Base-by-base conservation (phyloP, 2,888 invertebrate genomes). In the Cerastis rubricosa region DNA sequence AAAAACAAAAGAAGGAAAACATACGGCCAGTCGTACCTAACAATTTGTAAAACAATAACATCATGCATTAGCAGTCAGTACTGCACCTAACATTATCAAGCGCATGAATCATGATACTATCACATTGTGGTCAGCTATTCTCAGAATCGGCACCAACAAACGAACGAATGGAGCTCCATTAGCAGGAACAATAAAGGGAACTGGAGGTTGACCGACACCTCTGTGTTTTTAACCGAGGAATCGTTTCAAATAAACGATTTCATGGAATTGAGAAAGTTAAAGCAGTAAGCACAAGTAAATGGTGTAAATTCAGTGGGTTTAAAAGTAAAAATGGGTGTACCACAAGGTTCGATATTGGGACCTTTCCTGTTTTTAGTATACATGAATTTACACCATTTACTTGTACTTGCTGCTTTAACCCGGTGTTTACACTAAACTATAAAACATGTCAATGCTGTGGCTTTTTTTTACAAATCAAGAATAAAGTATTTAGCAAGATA, bases 51-150 rank as follows among this genome's bases (percentile, higher is more conserved):
- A 69, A 63, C 69, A 85, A 85, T 72, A 72, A 76, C 76, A 66
- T 72, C 65, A 57, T 59, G 71, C 57, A 76, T 86, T 85, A 68
- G 19, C 51, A 85, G 72, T 69, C 75, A 45, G 22, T 29, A 49
- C 22, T 81, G 83, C 83, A 76, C 61, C 29, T 66, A 51, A 67
- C 70, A 68, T 63, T 87, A 78, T 80, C 78, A 71, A 67, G 43
- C 49, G 67, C 54, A 85, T 88, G 87, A 88, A 78, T 88, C 87
- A 87, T 66, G 74, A 81, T 80, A 57, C 66, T 79, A 79, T 74
- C 80, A 43, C 66, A 80, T 70, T 72, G 72, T 69, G 80, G 87
- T 71, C 70, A 72, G 51, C 59, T 25, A 74, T 77, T 71, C 72
- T 59, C n/a, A 74, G 87, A 87, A 87, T 72, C 49, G 68, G 71